Percentiles rank a stretch among this genome's conserved stretches.
Evolutionary conservation across 2,113 vertebrate genomes (phyloP).

Genomic region (Orycteropus afer): DNA sequence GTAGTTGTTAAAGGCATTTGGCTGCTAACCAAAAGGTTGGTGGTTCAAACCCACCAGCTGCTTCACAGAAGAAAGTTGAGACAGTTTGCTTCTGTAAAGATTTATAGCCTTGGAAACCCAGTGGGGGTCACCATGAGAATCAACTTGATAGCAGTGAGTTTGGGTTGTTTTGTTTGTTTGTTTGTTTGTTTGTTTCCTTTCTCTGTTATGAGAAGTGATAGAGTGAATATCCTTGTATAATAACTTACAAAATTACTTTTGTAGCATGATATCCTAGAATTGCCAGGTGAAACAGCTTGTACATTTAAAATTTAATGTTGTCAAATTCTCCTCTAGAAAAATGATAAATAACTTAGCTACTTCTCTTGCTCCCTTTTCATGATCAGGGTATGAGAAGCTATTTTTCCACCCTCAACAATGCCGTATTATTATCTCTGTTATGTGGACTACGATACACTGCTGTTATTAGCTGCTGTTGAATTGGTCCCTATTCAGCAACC

Average conservation of each 20-base stretch:
- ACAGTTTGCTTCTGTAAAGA: too few relatives aligned
- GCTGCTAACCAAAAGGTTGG: too few relatives aligned
- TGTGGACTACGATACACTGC: neutral
- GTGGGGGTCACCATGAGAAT: too few relatives aligned
- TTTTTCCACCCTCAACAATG: neutral
- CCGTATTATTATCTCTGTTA: conserved; percentile 2
- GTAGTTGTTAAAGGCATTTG: too few relatives aligned
- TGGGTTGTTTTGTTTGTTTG: neutral
- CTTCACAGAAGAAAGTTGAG: too few relatives aligned
- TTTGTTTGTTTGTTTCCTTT: neutral
- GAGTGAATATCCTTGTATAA: neutral
- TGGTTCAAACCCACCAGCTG: too few relatives aligned
- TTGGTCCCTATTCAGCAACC: too few relatives aligned
- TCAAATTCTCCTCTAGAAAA: neutral
- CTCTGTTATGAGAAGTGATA: neutral
- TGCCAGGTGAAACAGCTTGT: conserved; percentile 12
- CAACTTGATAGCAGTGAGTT: too few relatives aligned
- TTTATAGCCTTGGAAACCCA: too few relatives aligned
- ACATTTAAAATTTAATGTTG: conserved; percentile 13
- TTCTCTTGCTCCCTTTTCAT: neutral
- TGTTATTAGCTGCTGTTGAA: too few relatives aligned
- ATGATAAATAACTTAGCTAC: neutral
- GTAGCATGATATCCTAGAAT: conserved; percentile 8
- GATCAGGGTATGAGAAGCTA: neutral
- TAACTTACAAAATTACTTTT: neutral